Evolutionary conservation across 2,888 invertebrate species (phyloP), one percentile per base, ranked within the genome.

Genomic region (Yponomeuta evonymella): DNA sequence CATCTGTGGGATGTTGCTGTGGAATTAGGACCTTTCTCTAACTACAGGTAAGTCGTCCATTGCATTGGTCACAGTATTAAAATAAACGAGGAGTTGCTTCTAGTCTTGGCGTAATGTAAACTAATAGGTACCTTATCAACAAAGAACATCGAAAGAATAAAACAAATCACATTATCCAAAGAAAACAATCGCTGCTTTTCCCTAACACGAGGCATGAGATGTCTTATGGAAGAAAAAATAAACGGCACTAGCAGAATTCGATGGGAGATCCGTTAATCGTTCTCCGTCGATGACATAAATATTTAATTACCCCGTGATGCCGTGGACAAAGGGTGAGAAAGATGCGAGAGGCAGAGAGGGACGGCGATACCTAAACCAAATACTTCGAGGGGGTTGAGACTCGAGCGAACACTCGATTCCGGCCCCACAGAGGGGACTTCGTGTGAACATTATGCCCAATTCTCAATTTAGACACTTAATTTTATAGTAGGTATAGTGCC

Each of bases 241-340:
- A 70, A 73, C 71, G 70, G 48, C 71, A 51, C 43, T 63, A 10
- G 30, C 64, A 64, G 30, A 30, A 64, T 11, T 64, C 23, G 29
- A 8, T 64, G 23, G 23, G n/a, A 64, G 64, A 23, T 30, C 3
- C 68, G 69, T 72, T 70, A 68, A 70, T 69, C 68, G 69, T 72
- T 70, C 68, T 69, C 67, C 72, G 71, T 72, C 70, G 72, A 73
- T 74, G 72, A 73, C 73, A 87, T 90, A 88, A 88, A 90, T 90
- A 89, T 90, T 90, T 90, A 90, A 91, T 90, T 89, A 89, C 88
- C 86, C 84, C 87, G 88, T 86, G 87, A 85, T 85, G 77, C 58
- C 69, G 51, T 83, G 79, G 81, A 80, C 77, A 78, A 81, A 85
- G 88, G 89, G 90, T 83, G 77, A 77, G 79, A 75, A 74, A 73